These are phyloP conservation scores for Temnothorax longispinosus DNA, from an alignment of 1,140 invertebrate genomes.

Conservation along the genomic window DNA sequence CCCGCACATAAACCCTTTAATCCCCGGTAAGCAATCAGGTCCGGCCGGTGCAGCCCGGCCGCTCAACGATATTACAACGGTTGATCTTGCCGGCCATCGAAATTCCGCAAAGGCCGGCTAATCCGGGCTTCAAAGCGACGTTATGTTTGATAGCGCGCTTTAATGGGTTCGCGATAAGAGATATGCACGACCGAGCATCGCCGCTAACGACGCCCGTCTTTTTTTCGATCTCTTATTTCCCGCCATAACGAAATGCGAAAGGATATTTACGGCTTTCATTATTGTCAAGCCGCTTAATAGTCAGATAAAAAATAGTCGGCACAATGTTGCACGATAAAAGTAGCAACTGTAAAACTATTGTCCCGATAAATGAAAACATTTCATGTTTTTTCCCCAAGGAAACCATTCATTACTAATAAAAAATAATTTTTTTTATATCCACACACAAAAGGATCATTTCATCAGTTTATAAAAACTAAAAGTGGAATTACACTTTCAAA, in stretches of 20 bases:
- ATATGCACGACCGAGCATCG: slow-evolving; percentile 18
- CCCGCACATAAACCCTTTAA: slow-evolving; percentile 65
- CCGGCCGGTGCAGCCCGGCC: slow-evolving; percentile 30
- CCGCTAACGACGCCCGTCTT: slow-evolving; percentile 22
- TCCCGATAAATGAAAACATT: neutral
- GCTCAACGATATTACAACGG: slow-evolving; percentile 59
- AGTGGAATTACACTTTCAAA: neutral
- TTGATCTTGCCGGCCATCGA: slow-evolving; percentile 58
- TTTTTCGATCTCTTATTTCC: slow-evolving; percentile 10
- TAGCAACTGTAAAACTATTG: neutral
- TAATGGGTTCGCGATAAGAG: slow-evolving; percentile 54
- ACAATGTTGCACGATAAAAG: neutral
- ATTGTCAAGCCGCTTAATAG: neutral
- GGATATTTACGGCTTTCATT: slow-evolving; percentile 26
- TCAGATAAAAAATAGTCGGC: neutral
- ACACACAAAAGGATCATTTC: neutral
- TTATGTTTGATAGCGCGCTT: slow-evolving; percentile 57
- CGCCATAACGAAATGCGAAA: neutral
- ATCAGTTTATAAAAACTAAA: neutral
- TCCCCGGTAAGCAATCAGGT: slow-evolving; percentile 50
- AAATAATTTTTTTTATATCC: neutral
- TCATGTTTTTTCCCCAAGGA: neutral
- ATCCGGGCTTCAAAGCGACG: slow-evolving; percentile 56
- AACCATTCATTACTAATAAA: neutral
- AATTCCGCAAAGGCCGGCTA: slow-evolving; percentile 57